phyloP scores from a whole-genome alignment of 2,113 vertebrate species.

The Kryptolebias marmoratus region DNA sequence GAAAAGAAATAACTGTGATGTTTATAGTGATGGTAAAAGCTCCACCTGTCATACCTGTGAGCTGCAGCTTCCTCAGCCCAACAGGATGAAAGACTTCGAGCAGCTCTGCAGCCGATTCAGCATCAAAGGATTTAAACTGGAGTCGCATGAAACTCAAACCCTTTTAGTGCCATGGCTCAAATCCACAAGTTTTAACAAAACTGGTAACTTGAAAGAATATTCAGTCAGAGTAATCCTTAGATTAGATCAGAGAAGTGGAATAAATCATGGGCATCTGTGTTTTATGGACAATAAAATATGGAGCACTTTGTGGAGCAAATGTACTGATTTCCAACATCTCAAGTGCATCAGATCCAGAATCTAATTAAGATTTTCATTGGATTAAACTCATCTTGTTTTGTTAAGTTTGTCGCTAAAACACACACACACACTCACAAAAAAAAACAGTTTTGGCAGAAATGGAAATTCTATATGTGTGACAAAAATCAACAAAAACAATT shows the following conservation, averaged over 20 bases:
- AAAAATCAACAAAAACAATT: too few relatives aligned
- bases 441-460: too few relatives aligned
- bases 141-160: not conserved
- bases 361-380: too few relatives aligned
- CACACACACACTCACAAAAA: too few relatives aligned
- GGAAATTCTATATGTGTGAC: too few relatives aligned
- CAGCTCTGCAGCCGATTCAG: conserved; percentile 5
- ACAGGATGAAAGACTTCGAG: conserved; percentile 1
- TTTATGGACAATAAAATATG: too few relatives aligned
- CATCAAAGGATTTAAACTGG: not conserved
- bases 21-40: not conserved
- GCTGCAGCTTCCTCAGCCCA: not conserved
- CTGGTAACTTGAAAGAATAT: not conserved
- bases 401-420: too few relatives aligned
- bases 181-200: not conserved
- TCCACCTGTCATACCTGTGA: not conserved
- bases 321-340: too few relatives aligned
- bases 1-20: conserved; percentile 3
- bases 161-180: not conserved
- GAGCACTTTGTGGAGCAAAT: too few relatives aligned
- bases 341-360: too few relatives aligned
- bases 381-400: too few relatives aligned
- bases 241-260: not conserved
- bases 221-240: not conserved
- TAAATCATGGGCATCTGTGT: too few relatives aligned